Conservation (phyloP, 2,888 invertebrate species). For the Tupiocoris notatus region DNA sequence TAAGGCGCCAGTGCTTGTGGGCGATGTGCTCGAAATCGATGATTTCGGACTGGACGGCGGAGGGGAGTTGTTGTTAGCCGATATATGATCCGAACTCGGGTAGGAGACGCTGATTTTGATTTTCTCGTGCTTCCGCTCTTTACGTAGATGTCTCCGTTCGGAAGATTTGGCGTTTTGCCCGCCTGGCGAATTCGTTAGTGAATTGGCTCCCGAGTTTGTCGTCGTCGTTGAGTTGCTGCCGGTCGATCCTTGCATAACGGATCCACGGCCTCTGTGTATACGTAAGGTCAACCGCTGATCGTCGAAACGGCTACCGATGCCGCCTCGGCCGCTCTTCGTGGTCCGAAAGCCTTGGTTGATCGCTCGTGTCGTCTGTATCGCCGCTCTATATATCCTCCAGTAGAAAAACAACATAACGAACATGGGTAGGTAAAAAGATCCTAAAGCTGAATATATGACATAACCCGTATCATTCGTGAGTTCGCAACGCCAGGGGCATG, state of each 20-base stretch:
- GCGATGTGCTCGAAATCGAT: slow-evolving; percentile 47
- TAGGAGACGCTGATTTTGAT: slow-evolving; percentile 85
- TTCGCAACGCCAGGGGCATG: slow-evolving; percentile 51
- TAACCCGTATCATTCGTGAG: slow-evolving; percentile 92
- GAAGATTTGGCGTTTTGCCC: slow-evolving; percentile 41
- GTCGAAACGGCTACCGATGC: slow-evolving; percentile 73
- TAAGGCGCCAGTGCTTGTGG: slow-evolving; percentile 53
- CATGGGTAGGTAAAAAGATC: slow-evolving; percentile 98
- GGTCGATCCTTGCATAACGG: slow-evolving; percentile 62
- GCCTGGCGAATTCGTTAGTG: slow-evolving; percentile 48
- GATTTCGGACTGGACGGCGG: slow-evolving; percentile 46
- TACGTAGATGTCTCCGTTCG: slow-evolving; percentile 42
- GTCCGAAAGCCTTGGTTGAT: slow-evolving; percentile 89
- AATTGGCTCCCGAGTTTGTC: slow-evolving; percentile 47
- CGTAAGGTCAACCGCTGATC: slow-evolving; percentile 87
- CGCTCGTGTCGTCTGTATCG: slow-evolving; percentile 86
- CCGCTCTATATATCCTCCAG: slow-evolving; percentile 93
- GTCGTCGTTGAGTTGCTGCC: slow-evolving; percentile 53
- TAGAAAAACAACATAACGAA: slow-evolving; percentile 98
- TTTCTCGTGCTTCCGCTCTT: slow-evolving; percentile 60
- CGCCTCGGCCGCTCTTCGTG: slow-evolving; percentile 64
- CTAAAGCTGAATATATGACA: slow-evolving; percentile 93
- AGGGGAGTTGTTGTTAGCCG: slow-evolving; percentile 48
- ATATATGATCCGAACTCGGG: slow-evolving; percentile 70
- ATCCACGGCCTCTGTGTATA: slow-evolving; percentile 80